phyloP scores from a whole-genome alignment of 2,113 vertebrate genomes.

The Platysternon megacephalum region DNA sequence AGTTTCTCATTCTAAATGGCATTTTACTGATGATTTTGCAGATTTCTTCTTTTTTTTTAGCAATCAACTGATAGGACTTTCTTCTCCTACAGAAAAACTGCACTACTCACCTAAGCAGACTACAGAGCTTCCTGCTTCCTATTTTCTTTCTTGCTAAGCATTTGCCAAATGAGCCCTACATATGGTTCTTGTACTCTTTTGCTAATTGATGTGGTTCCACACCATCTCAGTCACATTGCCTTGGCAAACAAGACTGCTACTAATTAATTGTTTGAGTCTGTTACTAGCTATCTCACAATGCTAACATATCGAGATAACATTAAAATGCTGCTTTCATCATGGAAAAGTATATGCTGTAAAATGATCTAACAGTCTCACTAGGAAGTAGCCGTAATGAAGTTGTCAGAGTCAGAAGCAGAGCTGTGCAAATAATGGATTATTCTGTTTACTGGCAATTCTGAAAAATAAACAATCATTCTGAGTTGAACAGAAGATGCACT shows the following conservation, averaged over 20 bases:
- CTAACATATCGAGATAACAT: not conserved
- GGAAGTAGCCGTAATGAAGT: not conserved
- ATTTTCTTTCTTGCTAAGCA: not conserved
- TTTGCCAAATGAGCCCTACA: not conserved
- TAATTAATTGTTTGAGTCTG: not conserved
- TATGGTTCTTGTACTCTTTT: not conserved
- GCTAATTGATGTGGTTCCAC: not conserved
- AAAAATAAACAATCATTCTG: too few species aligned
- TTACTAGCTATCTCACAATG: not conserved
- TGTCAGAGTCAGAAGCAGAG: not conserved
- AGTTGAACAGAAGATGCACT: too few species aligned
- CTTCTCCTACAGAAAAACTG: not conserved
- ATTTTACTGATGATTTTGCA: not conserved
- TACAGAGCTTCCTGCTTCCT: conserved; percentile 35
- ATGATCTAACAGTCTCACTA: fast-evolving
- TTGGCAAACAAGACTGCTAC: conserved; percentile 34
- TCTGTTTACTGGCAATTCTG: too few species aligned
- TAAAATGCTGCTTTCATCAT: not conserved
- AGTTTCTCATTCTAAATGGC: not conserved
- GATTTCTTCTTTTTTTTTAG: not conserved
- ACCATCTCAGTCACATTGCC: not conserved
- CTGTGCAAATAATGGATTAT: too few species aligned
- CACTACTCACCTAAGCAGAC: not conserved
- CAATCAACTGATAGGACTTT: not conserved
- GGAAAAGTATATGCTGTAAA: not conserved